Evolutionary conservation across 2,113 vertebrate species (phyloP), one percentile per base, ranked within the genome.

Genomic region (Chaetorhynchus papuensis): DNA sequence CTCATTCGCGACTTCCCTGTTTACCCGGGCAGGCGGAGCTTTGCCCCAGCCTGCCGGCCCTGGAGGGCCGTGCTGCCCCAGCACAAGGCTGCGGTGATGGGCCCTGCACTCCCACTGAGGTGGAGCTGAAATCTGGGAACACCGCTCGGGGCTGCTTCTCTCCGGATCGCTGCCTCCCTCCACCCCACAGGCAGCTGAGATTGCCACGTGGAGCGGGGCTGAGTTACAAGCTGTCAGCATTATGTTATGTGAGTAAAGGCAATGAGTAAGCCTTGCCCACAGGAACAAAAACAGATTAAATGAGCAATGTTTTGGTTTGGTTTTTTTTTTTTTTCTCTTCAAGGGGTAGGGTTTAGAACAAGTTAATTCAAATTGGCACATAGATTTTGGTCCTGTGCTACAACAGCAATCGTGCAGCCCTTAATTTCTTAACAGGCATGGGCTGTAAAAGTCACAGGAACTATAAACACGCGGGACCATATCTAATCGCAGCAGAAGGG

Each of bases 201-300:
- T 26, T 57, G 89, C 91, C 94, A 96, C 54, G 72, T 92, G 87
- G 91, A 95, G 76, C 22, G 0, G 52, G 89, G 68, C 93, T 87
- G 87, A 69, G 87, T 41, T 75, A 45, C 37, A 45, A 59, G 33
- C 77, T 57, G 76, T 74, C 68, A 69, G 77, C 74, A 1, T 87
- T 75, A 60, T 68, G 93, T 66, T 70, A 65, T 28, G 56, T 63
- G 60, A 94, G 54, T 74, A 91, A 87, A 52, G 33, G 63, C 76
- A 71, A 59, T 2, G 2, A 33, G 69, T 78, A 52, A 92, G 49
- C 72, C 75, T 74, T 71, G 80, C 65, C 60, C 86, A 78, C 31
- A 19, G 89, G 56, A 83, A 68, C 22, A 74, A 74, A 93, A 90
- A 7, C 15, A 80, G 77, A 91, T 52, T 86, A 74, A 63, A 78